Evolutionary conservation across 2,113 vertebrate genomes (phyloP).

Genomic region (Chrysochloris asiatica): DNA sequence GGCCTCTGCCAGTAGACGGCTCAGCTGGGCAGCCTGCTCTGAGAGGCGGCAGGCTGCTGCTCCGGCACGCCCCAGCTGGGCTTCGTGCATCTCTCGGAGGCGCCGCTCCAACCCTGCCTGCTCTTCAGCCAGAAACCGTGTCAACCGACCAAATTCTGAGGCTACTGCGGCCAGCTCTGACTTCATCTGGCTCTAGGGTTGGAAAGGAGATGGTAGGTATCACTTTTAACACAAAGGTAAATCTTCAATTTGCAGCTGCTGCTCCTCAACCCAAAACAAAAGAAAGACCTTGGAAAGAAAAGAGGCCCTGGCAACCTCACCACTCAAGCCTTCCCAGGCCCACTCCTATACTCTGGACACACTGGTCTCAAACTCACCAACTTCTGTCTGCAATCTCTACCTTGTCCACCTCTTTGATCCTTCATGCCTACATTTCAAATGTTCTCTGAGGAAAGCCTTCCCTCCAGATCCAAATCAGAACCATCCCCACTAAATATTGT

Average conservation of each 20-base stretch:
- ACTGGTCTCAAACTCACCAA: background rate
- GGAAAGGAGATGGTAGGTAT: slow-evolving; percentile 76
- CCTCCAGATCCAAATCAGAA: slow-evolving; percentile 2
- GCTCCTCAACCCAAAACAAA: slow-evolving; percentile 26
- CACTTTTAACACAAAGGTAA: slow-evolving; percentile 79
- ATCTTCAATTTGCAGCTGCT: slow-evolving; percentile 13
- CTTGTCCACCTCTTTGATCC: background rate
- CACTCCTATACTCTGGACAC: background rate
- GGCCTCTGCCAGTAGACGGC: slow-evolving; percentile 79
- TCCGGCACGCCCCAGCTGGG: slow-evolving; percentile 75
- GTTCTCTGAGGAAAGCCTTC: background rate
- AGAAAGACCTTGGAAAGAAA: background rate
- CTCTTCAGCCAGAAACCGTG: slow-evolving; percentile 84
- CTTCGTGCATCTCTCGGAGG: slow-evolving; percentile 82
- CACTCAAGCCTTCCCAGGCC: background rate
- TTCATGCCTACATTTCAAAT: background rate
- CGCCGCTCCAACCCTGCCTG: slow-evolving; percentile 83
- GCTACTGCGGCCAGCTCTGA: slow-evolving; percentile 83
- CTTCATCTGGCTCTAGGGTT: slow-evolving; percentile 83
- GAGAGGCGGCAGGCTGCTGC: slow-evolving; percentile 71
- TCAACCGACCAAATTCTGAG: slow-evolving; percentile 83
- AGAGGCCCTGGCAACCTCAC: background rate
- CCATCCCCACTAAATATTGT: background rate
- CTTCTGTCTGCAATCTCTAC: background rate
- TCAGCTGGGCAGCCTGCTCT: slow-evolving; percentile 77